Evolutionary conservation across 2,797 vertebrate genomes (phyloP), one percentile per base, ranked within the genome.

Genomic region (Pipistrellus kuhlii): DNA sequence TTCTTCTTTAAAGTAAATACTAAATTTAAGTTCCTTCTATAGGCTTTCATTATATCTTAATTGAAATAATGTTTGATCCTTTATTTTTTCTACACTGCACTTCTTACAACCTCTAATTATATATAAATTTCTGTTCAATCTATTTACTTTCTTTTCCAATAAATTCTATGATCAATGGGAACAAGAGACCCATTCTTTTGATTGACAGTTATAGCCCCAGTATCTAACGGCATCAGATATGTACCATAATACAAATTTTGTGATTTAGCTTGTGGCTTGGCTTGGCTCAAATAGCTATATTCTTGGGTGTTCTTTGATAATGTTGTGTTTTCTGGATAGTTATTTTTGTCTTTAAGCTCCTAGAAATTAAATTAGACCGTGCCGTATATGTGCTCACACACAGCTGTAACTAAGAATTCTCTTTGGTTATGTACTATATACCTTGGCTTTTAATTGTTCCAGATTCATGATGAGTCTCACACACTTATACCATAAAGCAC

Each of bases 1-100:
- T 66, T 57, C 80, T 66, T 71, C 32, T 87, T 80, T 8, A 84
- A 75, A 83, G n/a, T 62, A 69, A 88, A 21, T 21, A 14, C 25
- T 78, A 38, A 41, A 4, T 71, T 78, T 76, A 57, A 30, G 25
- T 66, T 91, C 23, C 35, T 32, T 32, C 59, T 13, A 66, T 30
- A 72, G 21, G 0, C 32, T 66, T 87, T 41, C 27, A 55, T 41
- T 38, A 48, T 3, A 18, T 32, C 8, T n/a, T 13, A 21, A 46
- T 55, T 86, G 32, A 38, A 86, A 77, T 25, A 25, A 4, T 5
- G 4, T 23, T 41, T 15, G 15, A 27, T 4, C 5, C 4, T 21
- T 75, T 59, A 9, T 12, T 68, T 32, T 86, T 66, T 14, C 10
- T 62, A 25, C 53, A 14, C 13, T 48, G 18, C 1, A 14, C 12